Evolutionary conservation across 2,888 invertebrate genomes (phyloP).

Genomic region (Ichneumoninae sp.): DNA sequence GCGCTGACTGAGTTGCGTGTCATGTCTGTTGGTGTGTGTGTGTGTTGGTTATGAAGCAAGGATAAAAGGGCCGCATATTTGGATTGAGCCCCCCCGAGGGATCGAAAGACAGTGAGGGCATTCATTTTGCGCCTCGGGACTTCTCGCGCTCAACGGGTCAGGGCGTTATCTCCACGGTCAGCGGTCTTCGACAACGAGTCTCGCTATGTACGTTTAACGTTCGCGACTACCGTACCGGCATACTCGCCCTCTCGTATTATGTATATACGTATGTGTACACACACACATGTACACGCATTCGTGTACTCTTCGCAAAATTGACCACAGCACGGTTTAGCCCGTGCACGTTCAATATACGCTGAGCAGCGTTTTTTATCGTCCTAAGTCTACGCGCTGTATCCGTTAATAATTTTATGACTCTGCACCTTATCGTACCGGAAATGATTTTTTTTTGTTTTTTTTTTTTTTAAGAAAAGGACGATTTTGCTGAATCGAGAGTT

Average conservation of each 20-base stretch:
- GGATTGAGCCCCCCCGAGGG: constrained; percentile 66
- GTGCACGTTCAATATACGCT: constrained; percentile 27
- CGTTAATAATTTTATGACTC: constrained; percentile 33
- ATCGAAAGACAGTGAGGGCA: constrained; percentile 80
- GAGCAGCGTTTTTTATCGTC: constrained; percentile 6
- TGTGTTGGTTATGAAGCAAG: constrained; percentile 32
- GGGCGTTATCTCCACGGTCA: constrained; percentile 84
- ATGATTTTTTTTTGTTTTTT: too few relatives aligned
- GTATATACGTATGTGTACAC: neutral
- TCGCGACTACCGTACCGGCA: constrained; percentile 60
- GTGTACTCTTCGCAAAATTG: constrained; percentile 10
- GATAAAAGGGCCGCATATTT: constrained; percentile 74
- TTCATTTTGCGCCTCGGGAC: constrained; percentile 79
- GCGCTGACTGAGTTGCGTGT: constrained; percentile 64
- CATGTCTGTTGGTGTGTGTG: constrained; percentile 35
- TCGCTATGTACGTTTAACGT: constrained; percentile 74
- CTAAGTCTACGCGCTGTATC: constrained; percentile 24
- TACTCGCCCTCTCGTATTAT: constrained; percentile 71
- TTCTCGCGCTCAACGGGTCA: constrained; percentile 82
- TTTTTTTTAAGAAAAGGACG: neutral
- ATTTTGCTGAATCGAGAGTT: neutral
- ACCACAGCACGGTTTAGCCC: constrained; percentile 16
- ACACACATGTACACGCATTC: neutral
- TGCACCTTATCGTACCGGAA: constrained; percentile 10
- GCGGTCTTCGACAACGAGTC: constrained; percentile 81